phyloP scores from a whole-genome alignment of 2,113 vertebrate genomes.

The Pedionomus torquatus region DNA sequence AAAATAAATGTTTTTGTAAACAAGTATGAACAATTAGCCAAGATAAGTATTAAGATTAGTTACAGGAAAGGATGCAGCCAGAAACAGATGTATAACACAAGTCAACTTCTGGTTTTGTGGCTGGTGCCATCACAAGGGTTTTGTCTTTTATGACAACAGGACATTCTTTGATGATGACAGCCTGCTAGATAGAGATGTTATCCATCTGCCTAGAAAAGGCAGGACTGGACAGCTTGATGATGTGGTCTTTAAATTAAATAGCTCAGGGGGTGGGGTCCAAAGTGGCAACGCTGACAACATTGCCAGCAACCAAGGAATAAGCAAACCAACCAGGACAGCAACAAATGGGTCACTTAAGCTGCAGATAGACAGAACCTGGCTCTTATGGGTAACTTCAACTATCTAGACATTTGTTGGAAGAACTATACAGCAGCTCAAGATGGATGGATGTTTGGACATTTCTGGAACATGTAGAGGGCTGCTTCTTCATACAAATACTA shows the following conservation, averaged over 20 bases:
- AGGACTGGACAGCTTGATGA: neutral
- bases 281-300: neutral
- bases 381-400: neutral
- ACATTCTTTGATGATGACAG: neutral
- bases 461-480: neutral
- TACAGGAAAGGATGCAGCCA: neutral
- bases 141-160: neutral
- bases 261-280: neutral
- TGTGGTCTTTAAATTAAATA: neutral
- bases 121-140: neutral
- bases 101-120: neutral
- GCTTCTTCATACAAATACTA: neutral
- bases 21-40: neutral
- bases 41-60: neutral
- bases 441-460: too few relatives aligned
- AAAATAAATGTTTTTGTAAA: neutral
- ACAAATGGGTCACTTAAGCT: neutral
- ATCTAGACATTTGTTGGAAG: neutral
- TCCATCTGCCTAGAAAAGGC: neutral
- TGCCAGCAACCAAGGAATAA: neutral
- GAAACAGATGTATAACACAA: neutral
- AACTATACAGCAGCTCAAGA: neutral
- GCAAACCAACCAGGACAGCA: neutral
- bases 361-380: neutral
- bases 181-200: neutral